These are phyloP conservation scores for Peromyscus maniculatus DNA, from an alignment of 2,113 vertebrate genomes.

Conservation along the genomic window DNA sequence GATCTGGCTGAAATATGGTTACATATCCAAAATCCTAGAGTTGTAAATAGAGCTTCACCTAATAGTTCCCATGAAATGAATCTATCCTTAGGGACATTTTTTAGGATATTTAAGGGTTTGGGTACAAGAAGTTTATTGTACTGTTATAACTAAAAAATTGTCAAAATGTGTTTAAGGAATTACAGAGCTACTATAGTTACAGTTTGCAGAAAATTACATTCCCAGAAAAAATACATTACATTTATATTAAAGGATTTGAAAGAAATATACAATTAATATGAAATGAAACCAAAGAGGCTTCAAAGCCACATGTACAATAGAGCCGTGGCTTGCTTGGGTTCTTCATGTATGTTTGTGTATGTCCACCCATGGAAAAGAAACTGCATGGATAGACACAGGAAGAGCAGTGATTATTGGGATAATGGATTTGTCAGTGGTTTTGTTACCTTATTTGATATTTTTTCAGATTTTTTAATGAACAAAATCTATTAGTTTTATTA, in stretches of 20 bases:
- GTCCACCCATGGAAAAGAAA: neutral
- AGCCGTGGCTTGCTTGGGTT: neutral
- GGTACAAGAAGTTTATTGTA: conserved; percentile 23
- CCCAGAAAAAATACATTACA: neutral
- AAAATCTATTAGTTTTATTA: conserved; percentile 48
- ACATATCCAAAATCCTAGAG: conserved; percentile 30
- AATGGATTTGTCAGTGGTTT: neutral
- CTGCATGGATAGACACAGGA: neutral
- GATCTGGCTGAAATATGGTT: neutral
- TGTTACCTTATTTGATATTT: conserved; percentile 48
- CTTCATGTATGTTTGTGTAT: too few species aligned
- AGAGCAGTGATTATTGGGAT: neutral
- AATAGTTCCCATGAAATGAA: conserved; percentile 42
- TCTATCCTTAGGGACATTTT: neutral
- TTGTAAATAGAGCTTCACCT: neutral
- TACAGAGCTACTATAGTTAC: neutral
- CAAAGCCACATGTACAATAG: neutral
- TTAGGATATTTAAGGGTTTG: conserved; percentile 19
- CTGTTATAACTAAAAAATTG: conserved; percentile 14
- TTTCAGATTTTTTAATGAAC: neutral
- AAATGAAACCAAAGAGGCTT: neutral
- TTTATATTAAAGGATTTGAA: neutral
- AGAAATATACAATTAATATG: conserved; percentile 30
- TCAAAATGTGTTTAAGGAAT: conserved; percentile 10
- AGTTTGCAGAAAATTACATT: neutral